Conservation (phyloP, 1,140 invertebrate species). For the Diorhabda elongata region DNA sequence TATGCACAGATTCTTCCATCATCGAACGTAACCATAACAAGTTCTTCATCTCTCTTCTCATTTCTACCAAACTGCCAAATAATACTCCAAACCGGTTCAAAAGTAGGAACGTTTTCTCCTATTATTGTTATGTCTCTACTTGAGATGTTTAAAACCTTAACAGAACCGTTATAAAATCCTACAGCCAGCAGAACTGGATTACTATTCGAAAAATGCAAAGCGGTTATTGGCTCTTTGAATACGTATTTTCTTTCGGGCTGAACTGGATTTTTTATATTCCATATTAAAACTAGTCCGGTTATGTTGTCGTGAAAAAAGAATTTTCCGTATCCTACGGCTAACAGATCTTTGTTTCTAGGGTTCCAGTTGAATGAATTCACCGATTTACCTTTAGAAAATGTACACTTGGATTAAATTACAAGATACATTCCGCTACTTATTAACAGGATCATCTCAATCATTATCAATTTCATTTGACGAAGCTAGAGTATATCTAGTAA, state of each 20-base stretch:
- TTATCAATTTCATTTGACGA: no score
- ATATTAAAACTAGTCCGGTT: slow-evolving; percentile 69
- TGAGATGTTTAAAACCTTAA: slow-evolving; percentile 69
- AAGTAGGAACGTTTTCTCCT: slow-evolving; percentile 49
- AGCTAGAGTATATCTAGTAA: no score
- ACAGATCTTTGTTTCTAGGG: slow-evolving; percentile 57
- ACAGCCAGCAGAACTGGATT: slow-evolving; percentile 70
- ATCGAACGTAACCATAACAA: slow-evolving; percentile 31
- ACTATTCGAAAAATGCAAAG: slow-evolving; percentile 65
- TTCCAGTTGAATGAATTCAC: slow-evolving; percentile 62
- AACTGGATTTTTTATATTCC: slow-evolving; percentile 82
- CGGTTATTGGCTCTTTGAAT: slow-evolving; percentile 67
- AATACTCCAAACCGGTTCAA: slow-evolving; percentile 64
- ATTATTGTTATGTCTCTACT: slow-evolving; percentile 51
- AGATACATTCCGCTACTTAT: no score
- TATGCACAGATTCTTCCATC: slow-evolving; percentile 54
- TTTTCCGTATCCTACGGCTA: slow-evolving; percentile 69
- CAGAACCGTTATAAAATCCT: slow-evolving; percentile 73
- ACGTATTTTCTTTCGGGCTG: slow-evolving; percentile 70
- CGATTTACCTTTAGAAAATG: slow-evolving; percentile 23
- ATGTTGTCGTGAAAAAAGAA: slow-evolving; percentile 51
- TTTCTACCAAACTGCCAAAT: slow-evolving; percentile 53
- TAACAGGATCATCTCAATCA: no score
- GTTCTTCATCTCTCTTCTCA: slow-evolving; percentile 39
- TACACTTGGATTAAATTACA: no score